These are phyloP conservation scores for Carassius gibelio DNA, from an alignment of 2,113 vertebrate species.

Conservation along the genomic window DNA sequence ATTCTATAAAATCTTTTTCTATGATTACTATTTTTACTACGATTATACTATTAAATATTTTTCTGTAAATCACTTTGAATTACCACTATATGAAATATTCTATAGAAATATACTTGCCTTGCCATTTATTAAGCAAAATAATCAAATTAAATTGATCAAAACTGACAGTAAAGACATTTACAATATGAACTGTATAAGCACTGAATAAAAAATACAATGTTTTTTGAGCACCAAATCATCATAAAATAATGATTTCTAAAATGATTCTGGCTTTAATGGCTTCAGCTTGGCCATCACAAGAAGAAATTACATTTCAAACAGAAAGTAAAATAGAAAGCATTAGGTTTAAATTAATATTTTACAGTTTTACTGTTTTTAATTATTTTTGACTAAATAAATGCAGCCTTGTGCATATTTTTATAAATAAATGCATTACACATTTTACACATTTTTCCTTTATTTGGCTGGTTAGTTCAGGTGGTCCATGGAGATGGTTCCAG, in stretches of 20 bases:
- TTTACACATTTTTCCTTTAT: too few species aligned
- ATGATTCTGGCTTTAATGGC: too few species aligned
- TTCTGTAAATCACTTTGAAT: too few species aligned
- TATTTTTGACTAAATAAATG: not conserved
- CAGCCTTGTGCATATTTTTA: not conserved
- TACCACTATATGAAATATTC: too few species aligned
- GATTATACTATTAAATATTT: too few species aligned
- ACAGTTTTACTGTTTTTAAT: not conserved
- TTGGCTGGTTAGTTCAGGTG: too few species aligned
- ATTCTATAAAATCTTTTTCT: too few species aligned
- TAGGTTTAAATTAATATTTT: not conserved
- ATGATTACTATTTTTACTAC: too few species aligned
- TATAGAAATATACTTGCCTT: too few species aligned
- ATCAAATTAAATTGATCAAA: not conserved
- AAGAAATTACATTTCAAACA: not conserved
- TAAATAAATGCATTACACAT: too few species aligned
- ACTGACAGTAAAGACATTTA: not conserved
- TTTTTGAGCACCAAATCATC: not conserved
- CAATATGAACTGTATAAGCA: not conserved
- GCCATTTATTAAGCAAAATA: not conserved
- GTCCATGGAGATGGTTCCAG: too few species aligned
- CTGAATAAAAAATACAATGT: not conserved
- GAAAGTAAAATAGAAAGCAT: not conserved
- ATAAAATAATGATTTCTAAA: too few species aligned
- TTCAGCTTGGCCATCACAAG: not conserved